phyloP scores from a whole-genome alignment of 1,140 invertebrate genomes.

The Magallana angulata region DNA sequence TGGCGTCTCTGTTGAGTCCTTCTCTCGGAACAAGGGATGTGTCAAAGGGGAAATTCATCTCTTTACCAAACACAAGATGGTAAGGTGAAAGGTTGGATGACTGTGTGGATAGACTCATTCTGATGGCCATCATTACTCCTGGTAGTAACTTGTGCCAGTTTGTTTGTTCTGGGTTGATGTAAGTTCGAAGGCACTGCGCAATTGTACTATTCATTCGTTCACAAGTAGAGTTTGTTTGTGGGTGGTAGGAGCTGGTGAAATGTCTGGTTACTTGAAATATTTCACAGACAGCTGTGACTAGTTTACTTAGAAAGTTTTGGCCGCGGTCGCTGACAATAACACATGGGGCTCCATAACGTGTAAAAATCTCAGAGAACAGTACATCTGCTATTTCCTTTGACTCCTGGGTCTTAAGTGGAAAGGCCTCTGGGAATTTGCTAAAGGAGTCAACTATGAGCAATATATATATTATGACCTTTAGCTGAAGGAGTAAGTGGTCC shows the following conservation, averaged over 20 bases:
- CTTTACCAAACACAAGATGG: constrained; percentile 50
- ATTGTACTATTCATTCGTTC: constrained; percentile 52
- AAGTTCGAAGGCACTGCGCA: constrained; percentile 47
- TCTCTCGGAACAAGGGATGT: not conserved
- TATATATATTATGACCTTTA: constrained; percentile 2
- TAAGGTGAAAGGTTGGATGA: constrained; percentile 48
- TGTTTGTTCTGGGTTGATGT: constrained; percentile 48
- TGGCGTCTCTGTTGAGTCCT: constrained; percentile 19
- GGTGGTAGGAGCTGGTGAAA: too few species aligned
- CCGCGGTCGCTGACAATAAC: constrained; percentile 55
- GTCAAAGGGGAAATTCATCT: not conserved
- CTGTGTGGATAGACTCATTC: constrained; percentile 47
- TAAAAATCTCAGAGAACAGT: constrained; percentile 57
- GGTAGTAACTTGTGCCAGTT: constrained; percentile 51
- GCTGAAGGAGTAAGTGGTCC: too few species aligned
- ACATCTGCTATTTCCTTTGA: constrained; percentile 51
- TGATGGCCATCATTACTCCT: not conserved
- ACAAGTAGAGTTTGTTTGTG: constrained; percentile 59
- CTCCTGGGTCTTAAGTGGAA: constrained; percentile 56
- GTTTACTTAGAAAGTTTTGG: constrained; percentile 57
- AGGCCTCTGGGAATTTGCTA: constrained; percentile 47
- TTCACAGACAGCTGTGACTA: too few species aligned
- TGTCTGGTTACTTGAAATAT: too few species aligned
- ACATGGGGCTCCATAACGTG: constrained; percentile 50
- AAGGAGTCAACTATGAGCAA: constrained; percentile 58